phyloP scores from a whole-genome alignment of 1,140 invertebrate genomes.

The Pseudoatta argentina region DNA sequence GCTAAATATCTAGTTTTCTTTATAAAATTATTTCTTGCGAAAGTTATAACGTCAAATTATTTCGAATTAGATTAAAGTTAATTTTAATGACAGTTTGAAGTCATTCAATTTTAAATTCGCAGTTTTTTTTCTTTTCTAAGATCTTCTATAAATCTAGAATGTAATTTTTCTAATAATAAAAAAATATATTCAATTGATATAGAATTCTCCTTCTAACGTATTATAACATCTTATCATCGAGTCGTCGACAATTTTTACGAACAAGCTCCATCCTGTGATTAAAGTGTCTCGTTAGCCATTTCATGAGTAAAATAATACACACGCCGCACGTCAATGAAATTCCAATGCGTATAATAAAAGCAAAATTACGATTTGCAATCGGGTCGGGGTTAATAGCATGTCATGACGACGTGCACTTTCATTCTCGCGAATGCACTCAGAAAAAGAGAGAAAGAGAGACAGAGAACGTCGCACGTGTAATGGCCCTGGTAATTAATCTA shows the following conservation, averaged over 20 bases:
- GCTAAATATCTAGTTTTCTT: not conserved
- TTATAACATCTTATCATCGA: not conserved
- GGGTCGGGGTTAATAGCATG: slow-evolving; percentile 46
- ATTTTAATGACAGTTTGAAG: not conserved
- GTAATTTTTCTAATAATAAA: too few relatives aligned
- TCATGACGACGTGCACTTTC: slow-evolving; percentile 35
- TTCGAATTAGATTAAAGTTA: not conserved
- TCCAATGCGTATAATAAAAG: slow-evolving; percentile 17
- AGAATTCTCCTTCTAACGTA: not conserved
- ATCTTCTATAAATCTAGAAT: too few relatives aligned
- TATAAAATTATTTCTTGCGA: too few relatives aligned
- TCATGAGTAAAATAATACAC: slow-evolving; percentile 21
- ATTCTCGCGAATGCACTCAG: not conserved
- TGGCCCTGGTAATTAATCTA: slow-evolving; percentile 56
- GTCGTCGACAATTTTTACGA: not conserved
- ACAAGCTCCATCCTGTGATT: not conserved
- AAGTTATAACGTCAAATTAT: not conserved
- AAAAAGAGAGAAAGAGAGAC: slow-evolving; percentile 14
- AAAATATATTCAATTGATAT: not conserved
- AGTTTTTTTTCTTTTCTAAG: not conserved
- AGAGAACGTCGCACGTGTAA: slow-evolving; percentile 26
- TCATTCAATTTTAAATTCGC: not conserved
- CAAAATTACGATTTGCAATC: slow-evolving; percentile 19
- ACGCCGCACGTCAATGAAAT: slow-evolving; percentile 3
- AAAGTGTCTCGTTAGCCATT: slow-evolving; percentile 26